Conservation (phyloP, 1,140 invertebrate species). For the Macrobrachium rosenbergii region DNA sequence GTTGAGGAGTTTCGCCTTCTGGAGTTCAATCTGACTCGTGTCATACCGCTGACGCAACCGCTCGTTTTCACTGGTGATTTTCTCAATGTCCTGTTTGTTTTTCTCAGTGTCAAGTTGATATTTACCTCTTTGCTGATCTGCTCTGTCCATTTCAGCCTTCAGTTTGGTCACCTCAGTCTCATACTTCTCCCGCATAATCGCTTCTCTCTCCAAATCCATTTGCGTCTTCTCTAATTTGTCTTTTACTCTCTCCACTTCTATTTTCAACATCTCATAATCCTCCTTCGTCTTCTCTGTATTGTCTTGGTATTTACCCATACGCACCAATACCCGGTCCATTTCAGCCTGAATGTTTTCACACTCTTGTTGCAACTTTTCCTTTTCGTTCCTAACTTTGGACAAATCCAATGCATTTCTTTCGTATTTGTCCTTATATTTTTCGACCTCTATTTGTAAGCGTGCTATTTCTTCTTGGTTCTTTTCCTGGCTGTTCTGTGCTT, state of each 20-base stretch:
- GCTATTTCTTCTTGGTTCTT: slow-evolving; percentile 91
- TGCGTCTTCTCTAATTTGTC: slow-evolving; percentile 86
- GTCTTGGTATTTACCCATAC: slow-evolving; percentile 85
- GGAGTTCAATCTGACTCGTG: slow-evolving; percentile 80
- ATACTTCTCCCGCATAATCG: slow-evolving; percentile 74
- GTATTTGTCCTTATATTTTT: slow-evolving; percentile 91
- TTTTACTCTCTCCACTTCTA: slow-evolving; percentile 86
- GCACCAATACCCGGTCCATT: slow-evolving; percentile 80
- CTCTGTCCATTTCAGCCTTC: slow-evolving; percentile 81
- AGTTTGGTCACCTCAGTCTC: slow-evolving; percentile 78
- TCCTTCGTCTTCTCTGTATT: slow-evolving; percentile 81
- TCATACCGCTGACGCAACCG: slow-evolving; percentile 83
- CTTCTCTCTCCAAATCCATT: slow-evolving; percentile 81
- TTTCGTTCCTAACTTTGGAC: slow-evolving; percentile 83
- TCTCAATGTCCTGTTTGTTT: slow-evolving; percentile 68
- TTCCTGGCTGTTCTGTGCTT: slow-evolving; percentile 85
- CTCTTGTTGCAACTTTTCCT: slow-evolving; percentile 79
- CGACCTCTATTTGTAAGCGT: slow-evolving; percentile 86
- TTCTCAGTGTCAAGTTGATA: slow-evolving; percentile 90
- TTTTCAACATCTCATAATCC: slow-evolving; percentile 83
- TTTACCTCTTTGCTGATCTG: slow-evolving; percentile 85
- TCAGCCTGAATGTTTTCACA: slow-evolving; percentile 79
- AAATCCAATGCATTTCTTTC: slow-evolving; percentile 87
- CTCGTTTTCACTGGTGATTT: slow-evolving; percentile 77
- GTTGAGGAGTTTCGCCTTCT: slow-evolving; percentile 75